Conservation (phyloP, 2,888 invertebrate genomes). For the Corbicula japonica region DNA sequence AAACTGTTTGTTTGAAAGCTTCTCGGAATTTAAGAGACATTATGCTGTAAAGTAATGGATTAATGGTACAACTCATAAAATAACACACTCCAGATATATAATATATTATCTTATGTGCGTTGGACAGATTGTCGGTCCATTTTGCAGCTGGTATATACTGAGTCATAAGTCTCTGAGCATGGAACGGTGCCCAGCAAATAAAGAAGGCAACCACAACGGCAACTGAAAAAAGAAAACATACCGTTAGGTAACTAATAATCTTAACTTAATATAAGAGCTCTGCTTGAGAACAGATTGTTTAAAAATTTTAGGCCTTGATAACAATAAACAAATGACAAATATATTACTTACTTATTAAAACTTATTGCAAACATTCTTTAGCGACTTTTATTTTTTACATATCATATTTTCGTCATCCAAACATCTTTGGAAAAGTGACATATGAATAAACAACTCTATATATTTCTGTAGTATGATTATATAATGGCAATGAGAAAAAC, state of each 20-base stretch:
- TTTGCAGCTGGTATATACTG: conserved; percentile 88
- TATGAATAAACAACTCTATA: too few species aligned
- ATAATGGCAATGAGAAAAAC: too few species aligned
- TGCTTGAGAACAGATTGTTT: too few species aligned
- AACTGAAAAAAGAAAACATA: conserved; percentile 80
- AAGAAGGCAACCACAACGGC: conserved; percentile 85
- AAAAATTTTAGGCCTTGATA: too few species aligned
- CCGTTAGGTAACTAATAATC: background rate
- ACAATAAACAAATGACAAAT: too few species aligned
- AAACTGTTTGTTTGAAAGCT: conserved; percentile 92
- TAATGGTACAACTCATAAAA: conserved; percentile 96
- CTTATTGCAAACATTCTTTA: too few species aligned
- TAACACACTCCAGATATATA: conserved; percentile 96
- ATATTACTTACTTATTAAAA: too few species aligned
- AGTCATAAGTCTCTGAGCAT: conserved; percentile 88
- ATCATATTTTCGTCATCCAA: too few species aligned
- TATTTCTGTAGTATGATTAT: too few species aligned
- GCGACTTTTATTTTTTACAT: too few species aligned
- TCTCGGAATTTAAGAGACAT: conserved; percentile 98
- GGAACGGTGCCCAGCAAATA: conserved; percentile 85
- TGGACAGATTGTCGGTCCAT: conserved; percentile 78
- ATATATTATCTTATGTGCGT: conserved; percentile 92
- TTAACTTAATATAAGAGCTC: too few species aligned
- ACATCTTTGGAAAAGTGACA: too few species aligned
- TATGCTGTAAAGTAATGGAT: conserved; percentile 96